Evolutionary conservation across 2,888 invertebrate genomes (phyloP).

Genomic region (Orgyia antiqua): DNA sequence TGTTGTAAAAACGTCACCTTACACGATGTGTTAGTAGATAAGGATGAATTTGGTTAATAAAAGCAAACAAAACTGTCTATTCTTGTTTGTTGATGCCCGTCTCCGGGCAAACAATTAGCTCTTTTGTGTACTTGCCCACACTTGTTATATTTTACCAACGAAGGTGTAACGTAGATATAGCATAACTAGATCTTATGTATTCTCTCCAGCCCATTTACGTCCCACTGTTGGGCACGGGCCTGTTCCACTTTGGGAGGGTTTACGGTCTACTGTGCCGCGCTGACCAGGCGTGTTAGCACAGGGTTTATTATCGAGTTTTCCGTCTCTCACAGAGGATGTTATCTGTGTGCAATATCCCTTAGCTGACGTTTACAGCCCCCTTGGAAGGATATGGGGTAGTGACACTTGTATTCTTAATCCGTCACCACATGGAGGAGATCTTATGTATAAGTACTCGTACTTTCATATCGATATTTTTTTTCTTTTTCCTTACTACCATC

Average conservation of each 20-base stretch:
- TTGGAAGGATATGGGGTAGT: no score
- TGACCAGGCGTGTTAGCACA: no score
- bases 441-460: not conserved
- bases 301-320: no score
- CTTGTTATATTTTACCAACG: conserved; percentile 41
- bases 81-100: conserved; percentile 48
- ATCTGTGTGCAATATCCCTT: no score
- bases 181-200: conserved; percentile 17
- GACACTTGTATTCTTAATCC: no score
- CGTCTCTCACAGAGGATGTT: no score
- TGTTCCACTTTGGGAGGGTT: no score
- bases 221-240: no score
- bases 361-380: no score
- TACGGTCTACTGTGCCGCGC: no score
- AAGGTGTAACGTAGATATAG: conserved; percentile 26
- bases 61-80: conserved; percentile 41
- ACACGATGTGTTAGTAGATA: conserved; percentile 20
- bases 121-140: conserved; percentile 50
- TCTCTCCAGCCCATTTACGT: no score
- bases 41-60: conserved; percentile 37
- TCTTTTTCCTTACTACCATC: not conserved
- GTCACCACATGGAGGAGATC: no score
- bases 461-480: not conserved
- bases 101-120: conserved; percentile 56
- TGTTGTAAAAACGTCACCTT: conserved; percentile 14